Evolutionary conservation across 2,888 invertebrate species (phyloP).

Genomic region (Scaptodrosophila latifasciaeformis): DNA sequence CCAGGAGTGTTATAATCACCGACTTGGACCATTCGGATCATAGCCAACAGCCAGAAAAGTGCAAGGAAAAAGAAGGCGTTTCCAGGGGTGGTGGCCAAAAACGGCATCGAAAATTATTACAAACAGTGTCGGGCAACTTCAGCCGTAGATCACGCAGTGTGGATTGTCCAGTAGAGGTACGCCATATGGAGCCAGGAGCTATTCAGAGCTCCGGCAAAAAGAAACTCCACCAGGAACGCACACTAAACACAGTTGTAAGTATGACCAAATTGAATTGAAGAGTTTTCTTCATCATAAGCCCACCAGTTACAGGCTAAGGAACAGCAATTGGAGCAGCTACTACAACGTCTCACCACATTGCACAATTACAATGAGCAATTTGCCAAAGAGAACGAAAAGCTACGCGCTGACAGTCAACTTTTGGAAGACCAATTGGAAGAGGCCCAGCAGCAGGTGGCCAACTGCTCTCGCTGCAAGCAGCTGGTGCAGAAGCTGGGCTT

Average conservation of each 20-base stretch:
- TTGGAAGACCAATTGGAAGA: slow-evolving; percentile 77
- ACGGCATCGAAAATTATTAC: slow-evolving; percentile 51
- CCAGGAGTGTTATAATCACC: slow-evolving; percentile 56
- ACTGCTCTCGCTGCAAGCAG: slow-evolving; percentile 70
- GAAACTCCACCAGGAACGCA: slow-evolving; percentile 47
- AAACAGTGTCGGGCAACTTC: slow-evolving; percentile 70
- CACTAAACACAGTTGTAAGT: slow-evolving; percentile 66
- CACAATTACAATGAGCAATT: slow-evolving; percentile 80
- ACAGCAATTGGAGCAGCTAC: slow-evolving; percentile 78
- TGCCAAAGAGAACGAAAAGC: slow-evolving; percentile 79
- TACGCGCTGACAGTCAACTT: slow-evolving; percentile 76
- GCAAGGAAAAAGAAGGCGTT: slow-evolving; percentile 15
- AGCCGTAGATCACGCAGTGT: slow-evolving; percentile 69
- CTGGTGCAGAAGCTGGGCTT: slow-evolving; percentile 42
- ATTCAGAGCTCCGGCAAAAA: slow-evolving; percentile 17
- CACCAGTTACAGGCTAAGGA: slow-evolving; percentile 79
- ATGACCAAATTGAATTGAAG: not conserved
- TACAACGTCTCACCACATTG: slow-evolving; percentile 79
- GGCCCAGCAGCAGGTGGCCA: slow-evolving; percentile 66
- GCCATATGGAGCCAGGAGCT: slow-evolving; percentile 2
- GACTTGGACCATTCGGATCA: slow-evolving; percentile 68
- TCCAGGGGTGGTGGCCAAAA: slow-evolving; percentile 27
- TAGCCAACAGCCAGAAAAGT: slow-evolving; percentile 19
- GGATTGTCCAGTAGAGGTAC: slow-evolving; percentile 49
- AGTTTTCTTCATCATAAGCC: no score